phyloP scores from a whole-genome alignment of 2,797 vertebrate genomes.

The Urocyon cinereoargenteus region DNA sequence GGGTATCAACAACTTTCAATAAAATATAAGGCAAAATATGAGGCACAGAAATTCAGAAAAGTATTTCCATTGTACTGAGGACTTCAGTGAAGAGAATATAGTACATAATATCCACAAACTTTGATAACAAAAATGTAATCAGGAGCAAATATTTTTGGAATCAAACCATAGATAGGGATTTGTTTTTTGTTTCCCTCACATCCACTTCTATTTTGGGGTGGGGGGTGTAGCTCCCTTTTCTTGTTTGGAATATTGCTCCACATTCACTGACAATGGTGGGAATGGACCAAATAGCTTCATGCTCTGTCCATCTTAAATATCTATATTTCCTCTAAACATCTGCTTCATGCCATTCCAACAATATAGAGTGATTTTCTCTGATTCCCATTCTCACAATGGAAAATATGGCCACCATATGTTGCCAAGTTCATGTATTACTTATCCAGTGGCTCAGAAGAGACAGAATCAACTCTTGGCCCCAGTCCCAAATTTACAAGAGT shows the following conservation, averaged over 20 bases:
- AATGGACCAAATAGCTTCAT: not conserved
- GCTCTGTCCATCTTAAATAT: not conserved
- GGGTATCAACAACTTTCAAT: constrained; percentile 5
- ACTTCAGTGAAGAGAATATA: not conserved
- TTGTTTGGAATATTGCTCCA: constrained; percentile 1
- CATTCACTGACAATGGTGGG: not conserved
- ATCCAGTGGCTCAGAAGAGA: not conserved
- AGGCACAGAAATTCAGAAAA: constrained; percentile 47
- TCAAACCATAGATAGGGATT: not conserved
- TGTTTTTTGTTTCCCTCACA: not conserved
- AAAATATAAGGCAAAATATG: constrained; percentile 58
- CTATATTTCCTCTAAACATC: not conserved
- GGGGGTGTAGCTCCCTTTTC: not conserved
- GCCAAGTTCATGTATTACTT: not conserved
- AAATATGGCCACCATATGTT: not conserved
- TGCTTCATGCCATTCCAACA: not conserved
- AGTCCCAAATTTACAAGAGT: not conserved
- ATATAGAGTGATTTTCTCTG: not conserved
- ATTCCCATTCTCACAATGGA: not conserved
- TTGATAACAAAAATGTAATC: not conserved
- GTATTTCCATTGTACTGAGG: not conserved
- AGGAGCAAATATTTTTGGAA: not conserved
- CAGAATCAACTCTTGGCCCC: not conserved
- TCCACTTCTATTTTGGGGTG: not conserved
- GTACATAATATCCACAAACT: not conserved